phyloP scores from a whole-genome alignment of 2,113 vertebrate genomes.

The Cochlearius cochlearius region DNA sequence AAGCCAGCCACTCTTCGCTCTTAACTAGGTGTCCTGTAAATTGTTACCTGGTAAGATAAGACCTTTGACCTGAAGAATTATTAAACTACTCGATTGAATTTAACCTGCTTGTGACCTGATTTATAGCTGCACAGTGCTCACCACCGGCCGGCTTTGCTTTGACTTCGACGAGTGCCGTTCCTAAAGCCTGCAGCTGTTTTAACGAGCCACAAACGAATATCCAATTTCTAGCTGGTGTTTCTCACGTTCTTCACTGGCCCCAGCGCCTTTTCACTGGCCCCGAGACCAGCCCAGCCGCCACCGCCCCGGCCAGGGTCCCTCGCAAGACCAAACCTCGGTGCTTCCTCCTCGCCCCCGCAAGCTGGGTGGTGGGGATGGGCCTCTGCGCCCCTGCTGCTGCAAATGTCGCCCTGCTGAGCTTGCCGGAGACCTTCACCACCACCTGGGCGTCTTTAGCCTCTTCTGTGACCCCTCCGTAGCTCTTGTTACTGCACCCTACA shows the following conservation, averaged over 20 bases:
- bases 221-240: neutral
- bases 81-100: conserved; percentile 73
- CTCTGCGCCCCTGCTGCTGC: neutral
- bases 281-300: neutral
- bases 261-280: neutral
- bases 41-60: conserved; percentile 72
- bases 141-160: conserved; percentile 29
- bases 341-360: neutral
- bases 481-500: neutral
- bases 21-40: conserved; percentile 71
- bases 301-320: neutral
- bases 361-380: neutral
- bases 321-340: neutral
- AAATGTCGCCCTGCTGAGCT: neutral
- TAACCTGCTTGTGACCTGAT: conserved; percentile 69
- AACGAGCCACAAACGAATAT: neutral
- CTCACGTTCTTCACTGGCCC: neutral
- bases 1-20: conserved; percentile 68
- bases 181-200: neutral
- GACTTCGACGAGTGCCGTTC: neutral
- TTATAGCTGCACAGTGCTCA: conserved; percentile 50
- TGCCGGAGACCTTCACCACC: neutral
- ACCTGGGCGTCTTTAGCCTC: neutral
- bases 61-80: conserved; percentile 71
- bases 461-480: neutral